Evolutionary conservation across 1,140 invertebrate genomes (phyloP), one percentile per base, ranked within the genome.

Genomic region (Maconellicoccus hirsutus): DNA sequence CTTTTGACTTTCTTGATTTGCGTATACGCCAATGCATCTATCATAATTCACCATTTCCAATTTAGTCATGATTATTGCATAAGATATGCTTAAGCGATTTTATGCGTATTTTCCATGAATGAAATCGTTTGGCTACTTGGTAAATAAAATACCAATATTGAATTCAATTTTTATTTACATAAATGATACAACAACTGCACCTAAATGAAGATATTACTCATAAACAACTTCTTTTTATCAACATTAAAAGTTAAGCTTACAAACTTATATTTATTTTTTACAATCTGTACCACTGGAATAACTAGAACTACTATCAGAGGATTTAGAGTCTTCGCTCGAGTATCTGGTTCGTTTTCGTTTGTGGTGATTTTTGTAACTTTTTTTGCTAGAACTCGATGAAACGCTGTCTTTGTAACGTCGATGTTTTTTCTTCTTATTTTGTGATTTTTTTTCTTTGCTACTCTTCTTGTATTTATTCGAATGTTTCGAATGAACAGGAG

Each of bases 291-390:
- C 61, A 22, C 61, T 66, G 16, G 6, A 8, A 26, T 66, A 66
- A 66, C 61, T 66, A 16, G 22, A 8, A 66, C 10, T 26, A 66
- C 61, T 66, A 25, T 23, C 21, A 2, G 61, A 66, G 3, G 10
- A 8, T 6, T 66, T 22, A 12, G 61, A 23, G 8, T 8, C 21
- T 8, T 52, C 42, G 42, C 25, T 66, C 1, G 61, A 10, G 25
- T 66, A 26, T 19, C 61, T 66, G 10, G 10, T 16, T 66, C 61
- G 61, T 66, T 66, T 66, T 6, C 21, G 22, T 66, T 66, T 66
- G 25, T 66, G 61, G 8, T 23, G 25, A 22, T 16, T 25, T 23
- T 66, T 66, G 25, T 26, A 19, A 66, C 25, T 23, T 66, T 66
- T 66, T 66, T 66, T 66, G 25, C 19, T 23, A 3, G 21, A 66